These are phyloP conservation scores for Cassiopea xamachana DNA, from an alignment of 30 jellyfish, hydroid and myxozoan species.

Conservation along the genomic window DNA sequence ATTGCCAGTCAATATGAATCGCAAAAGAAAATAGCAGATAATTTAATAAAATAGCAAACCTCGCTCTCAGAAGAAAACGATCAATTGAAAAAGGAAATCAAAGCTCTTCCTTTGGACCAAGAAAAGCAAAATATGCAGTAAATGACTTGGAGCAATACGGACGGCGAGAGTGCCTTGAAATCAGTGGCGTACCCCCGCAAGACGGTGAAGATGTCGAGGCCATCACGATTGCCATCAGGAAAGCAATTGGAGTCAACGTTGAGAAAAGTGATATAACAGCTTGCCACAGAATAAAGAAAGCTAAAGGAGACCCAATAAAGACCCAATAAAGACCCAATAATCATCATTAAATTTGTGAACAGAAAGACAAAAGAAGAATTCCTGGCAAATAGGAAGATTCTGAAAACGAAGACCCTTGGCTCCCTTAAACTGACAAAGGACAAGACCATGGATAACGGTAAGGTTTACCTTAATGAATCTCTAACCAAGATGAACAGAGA, in stretches of 20 bases:
- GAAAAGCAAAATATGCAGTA: background rate
- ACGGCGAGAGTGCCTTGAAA: slow-evolving; percentile 15
- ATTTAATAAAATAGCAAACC: background rate
- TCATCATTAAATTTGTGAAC: background rate
- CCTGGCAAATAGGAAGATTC: background rate
- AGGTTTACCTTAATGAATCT: slow-evolving; percentile 15
- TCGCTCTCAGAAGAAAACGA: background rate
- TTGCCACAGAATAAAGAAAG: slow-evolving; percentile 10
- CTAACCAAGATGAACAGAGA: background rate
- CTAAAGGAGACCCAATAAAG: background rate
- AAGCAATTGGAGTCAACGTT: slow-evolving; percentile 20
- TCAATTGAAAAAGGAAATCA: background rate
- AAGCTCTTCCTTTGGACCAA: background rate
- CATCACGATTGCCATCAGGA: background rate
- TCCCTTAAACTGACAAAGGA: background rate
- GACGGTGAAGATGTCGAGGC: background rate
- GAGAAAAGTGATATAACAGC: slow-evolving; percentile 11
- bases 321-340: background rate
- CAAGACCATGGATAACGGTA: background rate
- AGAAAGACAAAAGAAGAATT: slow-evolving; percentile 6
- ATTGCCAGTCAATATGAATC: background rate
- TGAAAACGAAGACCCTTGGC: slow-evolving; percentile 13
- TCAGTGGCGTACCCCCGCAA: slow-evolving; percentile 28
- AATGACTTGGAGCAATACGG: slow-evolving; percentile 49
- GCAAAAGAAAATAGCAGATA: background rate